phyloP scores from a whole-genome alignment of 2,888 invertebrate species.

The Scelioninae gen. 1 region DNA sequence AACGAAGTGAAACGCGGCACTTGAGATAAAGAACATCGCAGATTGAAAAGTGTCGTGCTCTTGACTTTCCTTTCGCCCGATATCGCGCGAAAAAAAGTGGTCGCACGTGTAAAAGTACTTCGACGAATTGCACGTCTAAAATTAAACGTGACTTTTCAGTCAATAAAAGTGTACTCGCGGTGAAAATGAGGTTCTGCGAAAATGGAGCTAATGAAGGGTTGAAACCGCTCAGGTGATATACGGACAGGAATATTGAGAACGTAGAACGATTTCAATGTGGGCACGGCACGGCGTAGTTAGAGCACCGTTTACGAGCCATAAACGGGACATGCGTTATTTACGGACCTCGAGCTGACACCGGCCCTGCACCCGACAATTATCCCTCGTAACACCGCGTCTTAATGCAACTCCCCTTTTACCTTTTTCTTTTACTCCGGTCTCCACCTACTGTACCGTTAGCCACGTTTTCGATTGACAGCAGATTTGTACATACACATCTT shows the following conservation, averaged over 20 bases:
- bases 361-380: constrained; percentile 78
- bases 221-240: constrained; percentile 75
- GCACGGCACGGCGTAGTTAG: constrained; percentile 74
- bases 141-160: constrained; percentile 15
- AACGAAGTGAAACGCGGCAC: constrained; percentile 22
- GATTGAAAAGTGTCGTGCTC: constrained; percentile 48
- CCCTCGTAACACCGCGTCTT: constrained; percentile 78
- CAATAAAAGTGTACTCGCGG: not conserved
- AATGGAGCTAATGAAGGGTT: constrained; percentile 74
- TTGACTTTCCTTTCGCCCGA: constrained; percentile 49
- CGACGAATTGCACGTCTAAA: constrained; percentile 27
- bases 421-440: constrained; percentile 12
- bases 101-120: constrained; percentile 47
- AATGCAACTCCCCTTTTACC: constrained; percentile 66
- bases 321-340: constrained; percentile 81
- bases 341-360: constrained; percentile 71
- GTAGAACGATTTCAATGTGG: constrained; percentile 60
- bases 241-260: constrained; percentile 75
- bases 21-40: constrained; percentile 28
- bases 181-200: constrained; percentile 36
- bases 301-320: constrained; percentile 82
- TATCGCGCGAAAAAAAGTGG: constrained; percentile 42
- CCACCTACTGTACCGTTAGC: constrained; percentile 55
- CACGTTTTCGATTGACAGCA: constrained; percentile 18
- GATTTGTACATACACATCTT: not conserved